Conservation (phyloP, 2,888 invertebrate genomes). For the Chymomyza procnemis region DNA sequence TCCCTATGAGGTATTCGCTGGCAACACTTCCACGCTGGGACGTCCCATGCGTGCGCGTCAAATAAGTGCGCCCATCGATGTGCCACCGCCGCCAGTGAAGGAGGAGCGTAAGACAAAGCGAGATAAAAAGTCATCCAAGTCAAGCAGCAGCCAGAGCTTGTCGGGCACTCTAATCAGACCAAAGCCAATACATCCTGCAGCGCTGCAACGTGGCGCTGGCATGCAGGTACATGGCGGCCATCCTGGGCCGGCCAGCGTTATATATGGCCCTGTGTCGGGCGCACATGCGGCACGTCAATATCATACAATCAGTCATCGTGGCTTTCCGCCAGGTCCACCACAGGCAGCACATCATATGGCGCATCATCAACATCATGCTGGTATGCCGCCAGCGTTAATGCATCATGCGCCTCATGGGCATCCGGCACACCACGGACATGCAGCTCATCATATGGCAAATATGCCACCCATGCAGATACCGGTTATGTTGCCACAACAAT, state of each 20-base stretch:
- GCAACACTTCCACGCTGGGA: conserved; percentile 80
- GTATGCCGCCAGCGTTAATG: conserved; percentile 63
- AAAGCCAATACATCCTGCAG: conserved; percentile 77
- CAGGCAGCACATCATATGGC: conserved; percentile 56
- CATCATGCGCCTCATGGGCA: conserved; percentile 64
- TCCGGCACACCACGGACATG: conserved; percentile 38
- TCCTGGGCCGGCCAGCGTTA: conserved; percentile 74
- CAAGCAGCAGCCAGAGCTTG: conserved; percentile 77
- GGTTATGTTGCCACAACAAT: conserved; percentile 81
- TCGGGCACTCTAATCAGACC: conserved; percentile 79
- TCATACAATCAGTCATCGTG: conserved; percentile 80
- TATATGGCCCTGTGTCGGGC: conserved; percentile 78
- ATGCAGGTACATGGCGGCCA: conserved; percentile 47
- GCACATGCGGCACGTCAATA: conserved; percentile 77
- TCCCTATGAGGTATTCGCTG: conserved; percentile 84
- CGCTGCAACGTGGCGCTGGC: conserved; percentile 70
- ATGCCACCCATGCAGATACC: conserved; percentile 78
- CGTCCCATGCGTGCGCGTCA: conserved; percentile 88
- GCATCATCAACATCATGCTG: conserved; percentile 56
- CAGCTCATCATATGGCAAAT: conserved; percentile 58
- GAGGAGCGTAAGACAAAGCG: conserved; percentile 81
- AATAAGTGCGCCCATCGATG: conserved; percentile 87
- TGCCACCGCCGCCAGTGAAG: conserved; percentile 90
- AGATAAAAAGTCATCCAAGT: conserved; percentile 79
- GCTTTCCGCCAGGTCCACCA: conserved; percentile 66